These are phyloP conservation scores for Cavia aperea DNA, from an alignment of 2,113 vertebrate species.

Conservation along the genomic window DNA sequence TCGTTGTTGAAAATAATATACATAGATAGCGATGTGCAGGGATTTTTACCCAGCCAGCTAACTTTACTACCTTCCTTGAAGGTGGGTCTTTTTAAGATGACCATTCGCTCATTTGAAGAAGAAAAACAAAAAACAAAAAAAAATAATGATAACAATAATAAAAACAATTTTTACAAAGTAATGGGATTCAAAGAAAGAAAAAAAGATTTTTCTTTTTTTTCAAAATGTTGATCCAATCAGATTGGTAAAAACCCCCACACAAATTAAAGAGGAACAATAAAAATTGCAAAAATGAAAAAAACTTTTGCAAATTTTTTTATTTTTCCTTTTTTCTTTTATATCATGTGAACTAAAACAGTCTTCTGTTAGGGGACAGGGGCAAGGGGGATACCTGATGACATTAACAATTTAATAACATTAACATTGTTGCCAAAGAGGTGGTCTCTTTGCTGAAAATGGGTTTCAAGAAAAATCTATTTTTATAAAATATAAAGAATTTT, in stretches of 20 bases:
- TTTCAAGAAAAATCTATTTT: conserved; percentile 99
- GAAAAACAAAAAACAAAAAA: conserved; percentile 78
- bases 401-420: conserved; percentile 96
- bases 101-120: conserved; percentile 88
- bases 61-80: conserved; percentile 98
- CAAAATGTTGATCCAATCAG: conserved; percentile 84
- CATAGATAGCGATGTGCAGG: conserved; percentile 89
- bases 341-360: conserved; percentile 96
- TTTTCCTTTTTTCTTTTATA: conserved; percentile 89
- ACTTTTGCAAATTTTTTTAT: conserved; percentile 91
- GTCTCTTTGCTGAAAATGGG: conserved; percentile 99
- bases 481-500: conserved; percentile 99
- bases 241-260: conserved; percentile 83
- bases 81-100: conserved; percentile 94
- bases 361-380: conserved; percentile 93
- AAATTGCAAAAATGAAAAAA: conserved; percentile 82
- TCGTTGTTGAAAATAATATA: conserved; percentile 90
- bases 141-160: conserved; percentile 69
- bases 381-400: conserved; percentile 98
- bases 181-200: conserved; percentile 81
- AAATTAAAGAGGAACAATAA: conserved; percentile 89
- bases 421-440: conserved; percentile 99
- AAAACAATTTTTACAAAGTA: conserved; percentile 86
- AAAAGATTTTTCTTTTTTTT: conserved; percentile 81
- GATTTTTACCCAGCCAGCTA: conserved; percentile 91